A percentile compares a stretch with the other conserved stretches of the same genome.
Conservation (phyloP, 1,140 invertebrate genomes). For the Anoplolepis gracilipes region DNA sequence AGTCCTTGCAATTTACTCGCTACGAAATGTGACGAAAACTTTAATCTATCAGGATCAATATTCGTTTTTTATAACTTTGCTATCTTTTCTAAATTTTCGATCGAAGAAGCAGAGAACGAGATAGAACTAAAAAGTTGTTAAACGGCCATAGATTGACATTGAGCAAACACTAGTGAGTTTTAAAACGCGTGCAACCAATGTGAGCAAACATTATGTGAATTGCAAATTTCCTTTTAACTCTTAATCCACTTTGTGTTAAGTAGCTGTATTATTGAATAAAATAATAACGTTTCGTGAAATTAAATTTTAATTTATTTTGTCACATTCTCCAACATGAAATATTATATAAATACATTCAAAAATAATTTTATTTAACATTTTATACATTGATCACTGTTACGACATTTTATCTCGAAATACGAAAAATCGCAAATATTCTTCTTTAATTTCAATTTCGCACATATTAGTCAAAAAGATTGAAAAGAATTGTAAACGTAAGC, state of each 20-base stretch:
- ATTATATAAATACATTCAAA: conserved; percentile 4
- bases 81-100: background rate
- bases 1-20: conserved; percentile 21
- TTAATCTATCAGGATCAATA: conserved; percentile 15
- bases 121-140: background rate
- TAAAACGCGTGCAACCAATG: background rate
- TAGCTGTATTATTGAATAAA: background rate
- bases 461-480: background rate
- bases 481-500: background rate
- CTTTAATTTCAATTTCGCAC: background rate
- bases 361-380: background rate
- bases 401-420: background rate
- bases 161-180: background rate
- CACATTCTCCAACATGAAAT: background rate
- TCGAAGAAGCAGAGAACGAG: background rate
- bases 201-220: background rate
- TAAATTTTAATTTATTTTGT: background rate
- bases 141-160: no score
- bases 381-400: background rate
- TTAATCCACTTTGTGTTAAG: background rate
- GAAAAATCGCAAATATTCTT: background rate
- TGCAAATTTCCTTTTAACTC: background rate
- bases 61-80: background rate
- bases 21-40: conserved; percentile 6
- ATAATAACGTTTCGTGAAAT: background rate